A percentile compares a stretch with the other conserved stretches of the same genome.
phyloP scores from a whole-genome alignment of 2,797 vertebrate species.

The Sebastes trivittatus region DNA sequence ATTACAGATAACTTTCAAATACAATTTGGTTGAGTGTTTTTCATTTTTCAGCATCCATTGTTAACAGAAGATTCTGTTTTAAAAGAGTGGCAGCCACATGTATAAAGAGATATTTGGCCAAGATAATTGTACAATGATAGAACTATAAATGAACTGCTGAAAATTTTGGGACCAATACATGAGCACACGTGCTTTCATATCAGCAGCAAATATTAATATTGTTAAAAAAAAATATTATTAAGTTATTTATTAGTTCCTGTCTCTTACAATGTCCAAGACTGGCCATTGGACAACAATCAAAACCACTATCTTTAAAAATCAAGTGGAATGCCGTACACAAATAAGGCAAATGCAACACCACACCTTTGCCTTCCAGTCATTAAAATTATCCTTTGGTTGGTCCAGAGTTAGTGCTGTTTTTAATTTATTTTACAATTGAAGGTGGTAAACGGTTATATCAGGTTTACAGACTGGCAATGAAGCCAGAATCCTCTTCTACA shows the following conservation, averaged over 20 bases:
- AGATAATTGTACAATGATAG: not conserved
- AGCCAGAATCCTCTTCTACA: not conserved
- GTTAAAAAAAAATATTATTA: too few species aligned
- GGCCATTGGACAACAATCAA: not conserved
- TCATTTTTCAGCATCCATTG: not conserved
- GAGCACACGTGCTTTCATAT: not conserved
- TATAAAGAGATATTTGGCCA: not conserved
- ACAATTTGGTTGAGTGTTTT: not conserved
- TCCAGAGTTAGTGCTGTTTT: not conserved
- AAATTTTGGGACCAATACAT: not conserved
- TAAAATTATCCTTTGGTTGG: not conserved
- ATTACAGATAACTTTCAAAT: not conserved
- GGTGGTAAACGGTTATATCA: not conserved
- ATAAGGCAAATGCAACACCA: not conserved
- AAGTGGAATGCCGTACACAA: not conserved
- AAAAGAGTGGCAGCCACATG: not conserved
- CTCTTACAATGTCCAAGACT: not conserved
- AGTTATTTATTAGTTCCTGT: not conserved
- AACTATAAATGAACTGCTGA: not conserved
- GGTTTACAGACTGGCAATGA: constrained; percentile 4
- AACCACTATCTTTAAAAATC: not conserved
- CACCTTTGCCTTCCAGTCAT: not conserved
- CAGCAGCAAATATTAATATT: not conserved
- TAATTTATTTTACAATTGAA: not conserved
- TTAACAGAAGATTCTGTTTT: not conserved